These are phyloP conservation scores for Aporophyla lueneburgensis DNA, from an alignment of 2,888 invertebrate species.

Conservation along the genomic window DNA sequence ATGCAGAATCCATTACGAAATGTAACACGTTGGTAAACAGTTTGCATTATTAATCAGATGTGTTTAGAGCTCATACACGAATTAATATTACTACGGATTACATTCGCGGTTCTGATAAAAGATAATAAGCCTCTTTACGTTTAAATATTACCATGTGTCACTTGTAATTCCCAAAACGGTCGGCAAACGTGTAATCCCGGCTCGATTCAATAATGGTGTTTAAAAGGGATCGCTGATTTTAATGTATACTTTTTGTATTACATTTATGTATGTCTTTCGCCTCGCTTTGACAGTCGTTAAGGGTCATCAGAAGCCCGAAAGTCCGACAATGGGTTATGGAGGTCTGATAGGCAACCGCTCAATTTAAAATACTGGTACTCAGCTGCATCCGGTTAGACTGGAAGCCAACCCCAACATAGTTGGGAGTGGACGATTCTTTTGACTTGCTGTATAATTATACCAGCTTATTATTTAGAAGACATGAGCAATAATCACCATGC, in stretches of 20 bases:
- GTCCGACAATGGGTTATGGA: too few relatives aligned
- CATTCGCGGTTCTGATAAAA: conserved; percentile 19
- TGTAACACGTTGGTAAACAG: conserved; percentile 24
- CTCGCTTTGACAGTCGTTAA: too few relatives aligned
- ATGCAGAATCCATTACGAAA: conserved; percentile 17
- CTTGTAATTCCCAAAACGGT: conserved; percentile 49
- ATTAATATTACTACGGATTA: conserved; percentile 34
- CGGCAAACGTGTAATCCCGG: conserved; percentile 24
- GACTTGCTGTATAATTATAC: background rate
- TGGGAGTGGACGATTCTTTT: too few relatives aligned
- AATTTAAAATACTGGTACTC: too few relatives aligned
- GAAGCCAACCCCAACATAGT: too few relatives aligned
- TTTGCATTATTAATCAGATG: conserved; percentile 44
- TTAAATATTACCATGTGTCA: conserved; percentile 52
- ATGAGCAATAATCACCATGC: background rate
- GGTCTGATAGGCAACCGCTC: too few relatives aligned
- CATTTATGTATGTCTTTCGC: background rate
- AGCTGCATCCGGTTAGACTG: too few relatives aligned
- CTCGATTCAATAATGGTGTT: conserved; percentile 32
- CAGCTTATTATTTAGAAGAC: background rate
- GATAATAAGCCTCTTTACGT: conserved; percentile 32
- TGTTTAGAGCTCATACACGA: conserved; percentile 21
- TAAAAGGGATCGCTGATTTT: conserved; percentile 21
- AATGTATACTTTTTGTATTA: background rate
- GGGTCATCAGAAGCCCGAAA: too few relatives aligned